Conservation (phyloP, 2,113 vertebrate genomes). For the Dicerorhinus sumatrensis region DNA sequence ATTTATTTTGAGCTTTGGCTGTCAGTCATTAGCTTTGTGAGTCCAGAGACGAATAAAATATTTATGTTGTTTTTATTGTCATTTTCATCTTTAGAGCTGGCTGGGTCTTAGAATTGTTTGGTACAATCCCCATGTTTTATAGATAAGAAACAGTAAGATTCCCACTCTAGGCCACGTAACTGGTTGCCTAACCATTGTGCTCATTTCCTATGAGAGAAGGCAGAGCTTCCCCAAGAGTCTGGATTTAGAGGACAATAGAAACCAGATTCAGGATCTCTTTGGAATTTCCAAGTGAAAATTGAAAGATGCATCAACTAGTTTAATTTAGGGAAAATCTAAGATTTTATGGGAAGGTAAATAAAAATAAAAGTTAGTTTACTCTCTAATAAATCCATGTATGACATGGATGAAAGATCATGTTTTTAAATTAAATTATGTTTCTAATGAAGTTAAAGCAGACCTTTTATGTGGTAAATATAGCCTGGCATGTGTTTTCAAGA, state of each 20-base stretch:
- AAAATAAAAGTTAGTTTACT: not conserved
- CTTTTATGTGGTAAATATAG: not conserved
- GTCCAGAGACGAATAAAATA: not conserved
- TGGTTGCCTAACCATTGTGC: not conserved
- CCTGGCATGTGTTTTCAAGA: constrained; percentile 18
- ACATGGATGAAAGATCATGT: not conserved
- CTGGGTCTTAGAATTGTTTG: not conserved
- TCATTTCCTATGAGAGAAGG: not conserved
- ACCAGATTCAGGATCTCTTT: not conserved
- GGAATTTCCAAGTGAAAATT: not conserved
- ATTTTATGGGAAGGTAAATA: not conserved
- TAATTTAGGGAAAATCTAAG: not conserved
- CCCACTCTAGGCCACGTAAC: not conserved
- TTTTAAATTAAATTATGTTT: not conserved
- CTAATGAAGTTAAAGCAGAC: constrained; percentile 20
- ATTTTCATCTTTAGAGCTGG: not conserved
- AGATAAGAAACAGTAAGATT: not conserved
- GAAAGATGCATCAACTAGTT: not conserved
- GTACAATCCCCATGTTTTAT: not conserved
- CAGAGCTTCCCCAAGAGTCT: too few relatives aligned
- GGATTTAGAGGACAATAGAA: not conserved
- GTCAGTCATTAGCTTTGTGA: not conserved
- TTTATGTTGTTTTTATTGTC: not conserved
- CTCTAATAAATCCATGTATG: not conserved
- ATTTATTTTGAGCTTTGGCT: not conserved